phyloP scores from a whole-genome alignment of 2,113 vertebrate genomes.

The Paedocypris sp. region DNA sequence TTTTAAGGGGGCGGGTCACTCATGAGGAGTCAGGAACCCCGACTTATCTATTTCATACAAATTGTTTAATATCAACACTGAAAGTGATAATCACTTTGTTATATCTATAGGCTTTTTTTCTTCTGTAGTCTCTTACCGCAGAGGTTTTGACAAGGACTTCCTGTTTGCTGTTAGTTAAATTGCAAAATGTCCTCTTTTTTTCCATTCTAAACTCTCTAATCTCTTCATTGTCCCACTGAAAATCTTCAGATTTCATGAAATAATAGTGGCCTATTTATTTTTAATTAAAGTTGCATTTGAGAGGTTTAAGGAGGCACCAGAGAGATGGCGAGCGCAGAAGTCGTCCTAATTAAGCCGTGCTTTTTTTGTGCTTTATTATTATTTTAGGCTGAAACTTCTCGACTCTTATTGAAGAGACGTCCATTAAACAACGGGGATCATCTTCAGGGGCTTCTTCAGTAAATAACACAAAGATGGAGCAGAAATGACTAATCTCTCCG shows the following conservation, averaged over 20 bases:
- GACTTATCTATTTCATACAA: no score
- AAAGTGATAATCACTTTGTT: no score
- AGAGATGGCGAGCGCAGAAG: conserved; percentile 46
- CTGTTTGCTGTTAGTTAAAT: no score
- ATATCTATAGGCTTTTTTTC: no score
- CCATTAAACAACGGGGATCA: conserved; percentile 10
- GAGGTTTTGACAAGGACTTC: no score
- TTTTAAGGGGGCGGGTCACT: no score
- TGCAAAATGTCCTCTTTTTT: background rate
- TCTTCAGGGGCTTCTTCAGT: background rate
- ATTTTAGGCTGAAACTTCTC: conserved; percentile 42
- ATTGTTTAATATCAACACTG: no score
- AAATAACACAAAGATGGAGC: conserved; percentile 1
- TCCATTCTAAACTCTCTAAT: conserved; percentile 7
- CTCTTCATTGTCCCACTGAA: conserved; percentile 29
- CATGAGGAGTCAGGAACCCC: no score
- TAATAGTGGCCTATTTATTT: conserved; percentile 54
- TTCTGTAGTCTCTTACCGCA: no score
- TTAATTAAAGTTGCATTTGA: conserved; percentile 55
- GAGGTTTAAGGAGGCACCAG: conserved; percentile 36
- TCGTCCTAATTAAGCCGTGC: conserved; percentile 44
- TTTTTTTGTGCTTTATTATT: conserved; percentile 8
- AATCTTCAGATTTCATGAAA: conserved; percentile 41
- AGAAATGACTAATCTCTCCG: background rate
- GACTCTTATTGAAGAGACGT: conserved; percentile 9